A percentile compares a stretch with the other conserved stretches of the same genome.
These are phyloP conservation scores for Chelidonichthys spinosus DNA, from an alignment of 2,797 vertebrate genomes.

Conservation along the genomic window DNA sequence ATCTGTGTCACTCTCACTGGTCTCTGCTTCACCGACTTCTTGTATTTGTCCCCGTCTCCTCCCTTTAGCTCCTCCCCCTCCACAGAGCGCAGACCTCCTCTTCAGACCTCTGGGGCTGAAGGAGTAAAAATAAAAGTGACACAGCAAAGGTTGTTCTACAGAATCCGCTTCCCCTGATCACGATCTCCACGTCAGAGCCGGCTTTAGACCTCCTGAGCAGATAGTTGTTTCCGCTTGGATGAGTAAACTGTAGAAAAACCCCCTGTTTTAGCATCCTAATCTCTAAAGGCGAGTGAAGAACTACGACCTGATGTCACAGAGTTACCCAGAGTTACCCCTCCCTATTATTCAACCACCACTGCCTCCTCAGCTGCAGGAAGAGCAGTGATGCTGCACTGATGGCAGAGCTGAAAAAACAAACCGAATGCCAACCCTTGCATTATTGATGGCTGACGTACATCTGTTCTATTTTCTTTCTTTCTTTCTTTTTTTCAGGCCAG, in stretches of 20 bases:
- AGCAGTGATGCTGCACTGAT: constrained; percentile 65
- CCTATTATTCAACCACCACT: neutral
- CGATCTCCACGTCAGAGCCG: constrained; percentile 39
- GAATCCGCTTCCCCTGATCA: constrained; percentile 2
- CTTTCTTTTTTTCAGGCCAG: constrained; percentile 17
- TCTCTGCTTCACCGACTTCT: constrained; percentile 26
- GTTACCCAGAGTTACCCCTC: neutral
- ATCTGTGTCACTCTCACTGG: constrained; percentile 8
- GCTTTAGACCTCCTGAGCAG: constrained; percentile 14
- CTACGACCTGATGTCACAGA: constrained; percentile 22
- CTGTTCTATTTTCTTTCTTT: constrained; percentile 25
- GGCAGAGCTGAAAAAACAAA: constrained; percentile 27
- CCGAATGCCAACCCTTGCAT: constrained; percentile 76
- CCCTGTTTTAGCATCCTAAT: constrained; percentile 4
- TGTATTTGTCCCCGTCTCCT: constrained; percentile 30
- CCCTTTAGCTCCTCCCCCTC: constrained; percentile 32
- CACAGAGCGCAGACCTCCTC: constrained; percentile 22
- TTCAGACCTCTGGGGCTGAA: constrained; percentile 36
- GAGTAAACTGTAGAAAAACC: constrained; percentile 24
- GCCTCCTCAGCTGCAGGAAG: constrained; percentile 34
- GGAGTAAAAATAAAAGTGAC: constrained; percentile 1
- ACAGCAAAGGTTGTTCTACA: constrained; percentile 1
- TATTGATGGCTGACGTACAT: constrained; percentile 68
- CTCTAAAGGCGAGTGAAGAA: neutral
- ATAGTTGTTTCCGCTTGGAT: constrained; percentile 23